phyloP scores from a whole-genome alignment of 2,113 vertebrate genomes.

The Megaceryle torquata region DNA sequence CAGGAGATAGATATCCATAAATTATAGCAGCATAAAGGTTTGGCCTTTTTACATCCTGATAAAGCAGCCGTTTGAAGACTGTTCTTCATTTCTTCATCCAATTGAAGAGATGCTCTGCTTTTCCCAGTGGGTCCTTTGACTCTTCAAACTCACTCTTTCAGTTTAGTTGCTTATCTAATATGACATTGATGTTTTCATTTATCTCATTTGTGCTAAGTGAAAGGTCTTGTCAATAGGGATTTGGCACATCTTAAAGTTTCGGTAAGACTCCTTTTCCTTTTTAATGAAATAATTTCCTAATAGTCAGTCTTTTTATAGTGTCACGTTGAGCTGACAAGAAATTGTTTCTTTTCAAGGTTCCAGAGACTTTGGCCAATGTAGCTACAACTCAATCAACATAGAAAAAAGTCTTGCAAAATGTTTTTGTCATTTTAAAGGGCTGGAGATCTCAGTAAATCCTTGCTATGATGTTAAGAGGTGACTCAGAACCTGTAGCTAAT shows the following conservation, averaged over 20 bases:
- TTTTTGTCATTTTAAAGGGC: conserved; percentile 15
- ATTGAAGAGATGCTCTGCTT: conserved; percentile 34
- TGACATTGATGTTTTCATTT: conserved; percentile 61
- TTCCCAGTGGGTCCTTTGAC: conserved; percentile 37
- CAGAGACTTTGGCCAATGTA: conserved; percentile 44
- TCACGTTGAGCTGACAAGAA: conserved; percentile 39
- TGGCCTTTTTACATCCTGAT: conserved; percentile 45
- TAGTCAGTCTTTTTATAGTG: conserved; percentile 17
- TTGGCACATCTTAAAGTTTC: conserved; percentile 49
- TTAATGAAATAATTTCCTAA: conserved; percentile 55
- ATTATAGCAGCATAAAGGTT: conserved; percentile 41
- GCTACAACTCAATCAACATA: conserved; percentile 12
- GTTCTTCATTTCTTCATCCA: conserved; percentile 47
- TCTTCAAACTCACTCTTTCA: conserved; percentile 35
- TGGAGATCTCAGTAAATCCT: conserved; percentile 4
- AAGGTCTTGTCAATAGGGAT: conserved; percentile 52
- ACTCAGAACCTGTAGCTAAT: conserved; percentile 3
- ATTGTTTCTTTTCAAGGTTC: conserved; percentile 40
- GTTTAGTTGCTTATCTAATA: conserved; percentile 58
- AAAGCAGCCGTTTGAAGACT: conserved; percentile 48
- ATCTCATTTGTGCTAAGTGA: conserved; percentile 29
- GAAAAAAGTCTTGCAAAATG: conserved; percentile 14
- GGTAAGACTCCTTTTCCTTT: conserved; percentile 29
- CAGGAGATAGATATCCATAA: conserved; percentile 50
- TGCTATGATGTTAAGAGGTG: background rate